phyloP scores from a whole-genome alignment of 2,888 invertebrate genomes.

The Bimastos eiseni region DNA sequence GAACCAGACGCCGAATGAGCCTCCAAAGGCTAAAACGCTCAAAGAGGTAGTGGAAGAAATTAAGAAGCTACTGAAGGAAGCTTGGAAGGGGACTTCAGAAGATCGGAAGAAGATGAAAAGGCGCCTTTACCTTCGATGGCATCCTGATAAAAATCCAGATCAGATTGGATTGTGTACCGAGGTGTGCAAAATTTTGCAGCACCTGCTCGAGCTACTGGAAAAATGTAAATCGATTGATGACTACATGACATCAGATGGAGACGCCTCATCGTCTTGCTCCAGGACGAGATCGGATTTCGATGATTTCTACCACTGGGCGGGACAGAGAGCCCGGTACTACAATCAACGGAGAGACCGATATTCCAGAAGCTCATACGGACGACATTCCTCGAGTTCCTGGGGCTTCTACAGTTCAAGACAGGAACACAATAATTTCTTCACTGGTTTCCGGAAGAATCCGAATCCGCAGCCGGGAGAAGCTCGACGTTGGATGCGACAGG shows the following conservation, averaged over 20 bases:
- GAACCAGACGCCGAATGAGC: background rate
- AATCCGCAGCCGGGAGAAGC: conserved; percentile 26
- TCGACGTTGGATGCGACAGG: conserved; percentile 22
- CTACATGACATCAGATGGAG: too few relatives aligned
- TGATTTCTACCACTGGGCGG: background rate
- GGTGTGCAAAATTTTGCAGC: conserved; percentile 7
- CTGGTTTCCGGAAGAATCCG: background rate
- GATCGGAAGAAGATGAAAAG: background rate
- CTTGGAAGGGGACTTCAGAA: background rate
- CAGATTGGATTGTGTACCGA: background rate
- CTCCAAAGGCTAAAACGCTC: background rate
- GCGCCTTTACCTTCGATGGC: background rate
- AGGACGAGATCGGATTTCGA: too few relatives aligned
- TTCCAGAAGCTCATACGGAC: background rate
- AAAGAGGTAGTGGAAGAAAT: background rate
- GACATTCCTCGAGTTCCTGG: background rate
- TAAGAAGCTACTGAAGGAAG: background rate
- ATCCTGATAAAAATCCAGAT: conserved; percentile 22
- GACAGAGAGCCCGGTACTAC: background rate
- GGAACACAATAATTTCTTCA: background rate
- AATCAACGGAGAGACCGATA: conserved; percentile 13
- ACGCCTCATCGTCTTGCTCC: background rate
- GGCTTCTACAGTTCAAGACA: background rate
- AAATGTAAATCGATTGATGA: background rate
- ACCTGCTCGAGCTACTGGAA: background rate